Evolutionary conservation across 2,797 vertebrate genomes (phyloP), one percentile per base, ranked within the genome.

Genomic region (Danio kyathit): DNA sequence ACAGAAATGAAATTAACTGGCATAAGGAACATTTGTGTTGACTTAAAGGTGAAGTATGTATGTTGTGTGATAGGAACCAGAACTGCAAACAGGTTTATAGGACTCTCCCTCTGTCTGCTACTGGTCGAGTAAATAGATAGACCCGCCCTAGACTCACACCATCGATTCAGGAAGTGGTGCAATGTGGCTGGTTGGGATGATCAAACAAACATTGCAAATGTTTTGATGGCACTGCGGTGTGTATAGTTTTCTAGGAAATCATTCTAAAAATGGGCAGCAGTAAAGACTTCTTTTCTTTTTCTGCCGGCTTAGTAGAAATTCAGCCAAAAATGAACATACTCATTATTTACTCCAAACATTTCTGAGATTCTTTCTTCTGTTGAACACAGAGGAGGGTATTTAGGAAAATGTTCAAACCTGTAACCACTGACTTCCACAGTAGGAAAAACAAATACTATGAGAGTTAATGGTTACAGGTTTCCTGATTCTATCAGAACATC

Each of bases 11-110:
- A 60, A 60, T 21, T 17, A 2, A 79, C 3, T 16, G 76, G 46
- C 59, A 57, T 10, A 6, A 40, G 6, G 13, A 60, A 59, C 11
- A 78, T 59, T 12, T 72, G 29, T 54, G 57, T 41, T 63, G 12
- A 59, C 43, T 17, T 66, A 77, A 76, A 56, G 8, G 54, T 69
- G 43, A 69, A 43, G n/a, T 21, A 56, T 48, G 43, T 74, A 60
- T 11, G 3, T 46, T 66, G 10, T 17, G 6, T 21, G 13, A 6
- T 46, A 66, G 43, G 11, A 12, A 65, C 9, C n/a, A 1, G 9
- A 44, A 46, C 9, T 73, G 7, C 69, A 71, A 72, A 56, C n/a
- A 9, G 48, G 29, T 57, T 57, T 21, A 17, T 21, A 10, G 7
- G 29, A 29, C 29, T 29, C 29, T 60, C 38, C 11, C 17, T 21